phyloP scores from a whole-genome alignment of 2,888 invertebrate genomes.

The Eledona agricola region DNA sequence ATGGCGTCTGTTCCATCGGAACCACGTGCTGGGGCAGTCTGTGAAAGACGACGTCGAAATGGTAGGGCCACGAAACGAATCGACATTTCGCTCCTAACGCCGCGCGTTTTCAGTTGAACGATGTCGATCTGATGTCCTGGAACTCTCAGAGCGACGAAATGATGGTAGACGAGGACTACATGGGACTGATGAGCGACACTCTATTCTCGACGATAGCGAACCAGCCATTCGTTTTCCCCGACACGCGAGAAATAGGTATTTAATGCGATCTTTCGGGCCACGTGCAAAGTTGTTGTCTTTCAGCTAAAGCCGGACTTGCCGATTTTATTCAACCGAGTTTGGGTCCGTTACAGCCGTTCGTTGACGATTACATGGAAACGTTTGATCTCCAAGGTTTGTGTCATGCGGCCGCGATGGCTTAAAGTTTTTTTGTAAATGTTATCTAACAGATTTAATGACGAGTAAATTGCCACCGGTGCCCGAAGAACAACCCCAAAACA shows the following conservation, averaged over 20 bases:
- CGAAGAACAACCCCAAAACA: conserved; percentile 63
- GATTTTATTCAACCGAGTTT: conserved; percentile 99
- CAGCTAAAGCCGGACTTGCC: conserved; percentile 86
- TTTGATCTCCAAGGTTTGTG: conserved; percentile 66
- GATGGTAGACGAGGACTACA: conserved; percentile 86
- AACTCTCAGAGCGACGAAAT: conserved; percentile 75
- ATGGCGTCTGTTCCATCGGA: conserved; percentile 94
- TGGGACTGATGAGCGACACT: conserved; percentile 89
- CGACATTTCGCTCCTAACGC: not conserved
- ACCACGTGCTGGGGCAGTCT: conserved; percentile 79
- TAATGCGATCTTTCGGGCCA: conserved; percentile 1
- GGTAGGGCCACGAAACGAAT: conserved; percentile 69
- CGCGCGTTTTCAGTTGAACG: conserved; percentile 68
- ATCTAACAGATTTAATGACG: conserved; percentile 64
- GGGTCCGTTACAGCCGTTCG: conserved; percentile 94
- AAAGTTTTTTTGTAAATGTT: conserved; percentile 29
- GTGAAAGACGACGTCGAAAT: conserved; percentile 78
- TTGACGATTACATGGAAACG: conserved; percentile 94
- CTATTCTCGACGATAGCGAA: conserved; percentile 87
- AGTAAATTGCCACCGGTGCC: conserved; percentile 70
- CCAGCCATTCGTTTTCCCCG: conserved; percentile 95
- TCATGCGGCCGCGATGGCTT: conserved; percentile 4
- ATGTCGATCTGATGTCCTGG: conserved; percentile 79
- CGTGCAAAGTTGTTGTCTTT: conserved; percentile 33
- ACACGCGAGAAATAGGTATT: conserved; percentile 93